A percentile compares a stretch with the other conserved stretches of the same genome.
These are phyloP conservation scores for Ceratosolen fusciceps DNA, from an alignment of 1,140 invertebrate genomes.

Conservation along the genomic window DNA sequence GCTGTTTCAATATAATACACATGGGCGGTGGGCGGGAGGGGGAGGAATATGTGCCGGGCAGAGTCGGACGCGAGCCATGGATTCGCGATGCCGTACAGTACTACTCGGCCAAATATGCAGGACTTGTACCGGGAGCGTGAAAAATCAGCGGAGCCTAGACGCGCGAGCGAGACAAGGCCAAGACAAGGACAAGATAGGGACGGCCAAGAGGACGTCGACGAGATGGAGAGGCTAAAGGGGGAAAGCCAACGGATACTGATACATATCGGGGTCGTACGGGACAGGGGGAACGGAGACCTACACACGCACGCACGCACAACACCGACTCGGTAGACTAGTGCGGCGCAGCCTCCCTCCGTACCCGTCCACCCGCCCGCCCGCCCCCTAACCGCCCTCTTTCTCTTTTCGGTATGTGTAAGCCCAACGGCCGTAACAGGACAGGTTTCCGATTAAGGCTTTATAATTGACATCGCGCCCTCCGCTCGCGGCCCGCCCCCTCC, in stretches of 20 bases:
- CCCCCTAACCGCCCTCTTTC: no score
- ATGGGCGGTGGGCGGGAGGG: no score
- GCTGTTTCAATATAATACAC: constrained; percentile 14
- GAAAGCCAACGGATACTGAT: background rate
- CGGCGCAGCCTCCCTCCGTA: no score
- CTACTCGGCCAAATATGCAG: background rate
- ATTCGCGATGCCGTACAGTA: background rate
- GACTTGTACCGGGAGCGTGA: constrained; percentile 8
- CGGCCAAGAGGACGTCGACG: background rate
- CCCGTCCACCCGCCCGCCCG: no score
- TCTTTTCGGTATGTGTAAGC: constrained; percentile 57
- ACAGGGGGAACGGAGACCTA: constrained; percentile 14
- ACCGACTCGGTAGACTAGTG: no score
- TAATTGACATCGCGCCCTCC: constrained; percentile 68
- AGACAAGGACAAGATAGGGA: background rate
- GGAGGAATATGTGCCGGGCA: background rate
- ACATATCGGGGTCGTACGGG: no score
- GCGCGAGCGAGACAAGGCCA: background rate
- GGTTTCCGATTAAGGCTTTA: constrained; percentile 70
- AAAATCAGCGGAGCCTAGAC: background rate
- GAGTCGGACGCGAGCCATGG: background rate
- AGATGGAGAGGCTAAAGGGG: background rate
- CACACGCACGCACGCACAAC: constrained; percentile 27
- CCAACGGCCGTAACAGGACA: constrained; percentile 67
- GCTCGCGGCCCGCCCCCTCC: constrained; percentile 33